Evolutionary conservation across 2,113 vertebrate genomes (phyloP).

Genomic region (Oryzias javanicus): DNA sequence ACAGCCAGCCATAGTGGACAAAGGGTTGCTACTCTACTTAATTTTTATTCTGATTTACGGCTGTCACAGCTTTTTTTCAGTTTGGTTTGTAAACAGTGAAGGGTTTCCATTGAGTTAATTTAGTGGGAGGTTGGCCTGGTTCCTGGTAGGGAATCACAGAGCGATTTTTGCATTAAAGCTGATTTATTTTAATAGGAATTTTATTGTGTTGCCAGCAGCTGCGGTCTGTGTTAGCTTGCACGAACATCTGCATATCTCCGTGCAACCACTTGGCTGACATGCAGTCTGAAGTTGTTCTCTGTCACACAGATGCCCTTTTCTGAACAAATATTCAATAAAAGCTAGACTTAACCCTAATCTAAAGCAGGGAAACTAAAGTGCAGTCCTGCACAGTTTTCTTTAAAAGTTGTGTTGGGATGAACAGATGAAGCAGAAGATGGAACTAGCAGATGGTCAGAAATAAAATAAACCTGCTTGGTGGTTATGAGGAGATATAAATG

Average conservation of each 20-base stretch:
- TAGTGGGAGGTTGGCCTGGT: background rate
- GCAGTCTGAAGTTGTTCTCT: slow-evolving; percentile 9
- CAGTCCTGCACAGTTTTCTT: background rate
- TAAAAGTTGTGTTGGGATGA: slow-evolving; percentile 8
- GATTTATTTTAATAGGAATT: background rate
- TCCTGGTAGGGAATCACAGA: slow-evolving; percentile 1
- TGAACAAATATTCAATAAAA: background rate
- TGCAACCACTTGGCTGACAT: background rate
- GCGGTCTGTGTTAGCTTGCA: slow-evolving; percentile 3
- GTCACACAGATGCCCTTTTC: slow-evolving; percentile 26
- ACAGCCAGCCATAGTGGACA: slow-evolving; percentile 10
- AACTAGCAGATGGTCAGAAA: slow-evolving; percentile 40
- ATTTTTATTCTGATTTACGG: background rate
- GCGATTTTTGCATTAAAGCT: background rate
- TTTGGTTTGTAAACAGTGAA: background rate
- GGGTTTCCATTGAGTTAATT: background rate
- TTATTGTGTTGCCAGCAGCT: slow-evolving; percentile 6
- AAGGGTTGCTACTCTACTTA: background rate
- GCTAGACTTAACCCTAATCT: slow-evolving; percentile 45
- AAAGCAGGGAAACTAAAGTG: slow-evolving; percentile 1
- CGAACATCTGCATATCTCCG: slow-evolving; percentile 28
- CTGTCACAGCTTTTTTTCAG: background rate
- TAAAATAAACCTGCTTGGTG: background rate
- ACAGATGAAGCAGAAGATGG: slow-evolving; percentile 21
- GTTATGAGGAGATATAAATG: background rate